A percentile compares a stretch with the other conserved stretches of the same genome.
These are phyloP conservation scores for Ceratothoa steindachneri DNA, from an alignment of 2,888 invertebrate genomes.

Conservation along the genomic window DNA sequence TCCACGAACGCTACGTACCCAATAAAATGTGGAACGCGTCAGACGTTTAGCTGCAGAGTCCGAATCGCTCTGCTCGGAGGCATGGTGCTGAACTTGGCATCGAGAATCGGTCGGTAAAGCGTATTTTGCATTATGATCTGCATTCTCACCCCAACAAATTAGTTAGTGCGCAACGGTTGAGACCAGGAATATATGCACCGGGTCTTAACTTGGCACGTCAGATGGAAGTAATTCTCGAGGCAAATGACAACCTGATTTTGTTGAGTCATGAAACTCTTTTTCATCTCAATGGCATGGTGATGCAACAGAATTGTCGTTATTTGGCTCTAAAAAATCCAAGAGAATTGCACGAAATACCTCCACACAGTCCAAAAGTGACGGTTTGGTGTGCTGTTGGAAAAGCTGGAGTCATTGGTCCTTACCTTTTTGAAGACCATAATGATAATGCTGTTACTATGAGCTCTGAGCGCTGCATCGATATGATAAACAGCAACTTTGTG, in stretches of 20 bases:
- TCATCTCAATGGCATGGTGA: constrained; percentile 20
- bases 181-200: constrained; percentile 13
- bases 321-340: constrained; percentile 13
- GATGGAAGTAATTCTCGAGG: neutral
- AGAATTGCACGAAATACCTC: constrained; percentile 19
- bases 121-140: constrained; percentile 11
- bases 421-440: too few relatives aligned
- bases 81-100: constrained; percentile 13
- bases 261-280: constrained; percentile 19
- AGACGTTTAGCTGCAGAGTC: neutral
- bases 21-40: too few relatives aligned
- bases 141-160: constrained; percentile 9
- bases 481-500: constrained; percentile 5
- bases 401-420: too few relatives aligned
- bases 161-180: too few relatives aligned
- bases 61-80: constrained; percentile 14
- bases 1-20: too few relatives aligned
- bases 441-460: neutral
- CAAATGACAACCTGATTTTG: too few relatives aligned
- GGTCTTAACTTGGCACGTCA: constrained; percentile 8
- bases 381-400: too few relatives aligned
- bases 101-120: neutral
- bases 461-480: constrained; percentile 17
- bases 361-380: too few relatives aligned
- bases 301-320: constrained; percentile 18